Percentiles rank a stretch among this genome's conserved stretches.
These are phyloP conservation scores for Simalia tracyae DNA, from an alignment of 2,797 vertebrate species.

Conservation along the genomic window DNA sequence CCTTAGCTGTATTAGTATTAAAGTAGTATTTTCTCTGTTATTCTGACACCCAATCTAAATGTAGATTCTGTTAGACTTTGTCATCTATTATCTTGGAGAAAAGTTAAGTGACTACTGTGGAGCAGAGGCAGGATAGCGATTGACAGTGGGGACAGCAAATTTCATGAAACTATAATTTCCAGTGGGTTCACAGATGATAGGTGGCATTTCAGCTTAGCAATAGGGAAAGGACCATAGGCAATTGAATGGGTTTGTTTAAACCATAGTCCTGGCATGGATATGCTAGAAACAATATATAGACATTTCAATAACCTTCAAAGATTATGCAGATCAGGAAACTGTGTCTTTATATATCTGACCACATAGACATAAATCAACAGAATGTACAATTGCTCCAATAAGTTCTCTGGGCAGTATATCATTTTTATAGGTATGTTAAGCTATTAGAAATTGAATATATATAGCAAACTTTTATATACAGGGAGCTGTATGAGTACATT, in stretches of 20 bases:
- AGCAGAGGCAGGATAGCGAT: not conserved
- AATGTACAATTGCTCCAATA: not conserved
- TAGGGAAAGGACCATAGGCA: not conserved
- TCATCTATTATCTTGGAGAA: not conserved
- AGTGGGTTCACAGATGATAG: not conserved
- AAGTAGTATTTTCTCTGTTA: not conserved
- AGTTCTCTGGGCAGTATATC: not conserved
- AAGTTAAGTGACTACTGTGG: not conserved
- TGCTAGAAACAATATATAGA: not conserved
- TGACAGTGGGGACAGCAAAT: not conserved
- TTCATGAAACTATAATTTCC: not conserved
- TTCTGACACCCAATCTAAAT: not conserved
- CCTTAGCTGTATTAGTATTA: not conserved
- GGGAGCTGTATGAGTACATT: not conserved
- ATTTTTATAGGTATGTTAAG: not conserved
- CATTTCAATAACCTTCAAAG: not conserved
- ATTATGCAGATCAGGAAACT: not conserved
- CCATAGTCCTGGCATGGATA: rapidly evolving
- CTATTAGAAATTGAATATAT: not conserved
- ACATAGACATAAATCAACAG: not conserved
- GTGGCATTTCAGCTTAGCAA: not conserved
- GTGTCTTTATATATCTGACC: not conserved
- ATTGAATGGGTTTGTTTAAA: not conserved
- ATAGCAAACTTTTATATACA: not conserved
- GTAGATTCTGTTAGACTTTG: not conserved